Evolutionary conservation across 1,140 invertebrate genomes (phyloP), one percentile per base, ranked within the genome.

Genomic region (Heliconius hewitsoni): DNA sequence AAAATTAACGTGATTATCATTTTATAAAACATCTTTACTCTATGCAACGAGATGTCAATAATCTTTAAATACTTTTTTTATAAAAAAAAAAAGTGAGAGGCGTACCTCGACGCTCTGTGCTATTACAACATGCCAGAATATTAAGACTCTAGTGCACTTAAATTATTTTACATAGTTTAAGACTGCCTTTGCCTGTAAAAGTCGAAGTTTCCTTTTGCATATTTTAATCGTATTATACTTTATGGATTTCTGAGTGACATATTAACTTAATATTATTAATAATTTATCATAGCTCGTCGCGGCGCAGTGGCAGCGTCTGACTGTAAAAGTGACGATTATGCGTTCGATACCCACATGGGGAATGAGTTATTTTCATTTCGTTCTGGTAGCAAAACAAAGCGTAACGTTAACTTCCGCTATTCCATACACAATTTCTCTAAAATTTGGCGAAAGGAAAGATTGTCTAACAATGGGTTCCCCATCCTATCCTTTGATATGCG

Each of bases 41-140:
- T 77, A 30, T 77, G 76, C 70, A 71, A 37, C 30, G 70, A 77
- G 76, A 72, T 77, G 70, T 77, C 76, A 77, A 55, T 77, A 77
- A 77, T 77, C 70, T 27, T 77, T 77, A 77, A 46, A 72, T 72
- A 77, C 46, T 77, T 77, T 23, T 71, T 71, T 27, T 50, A 30
- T 13, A 66, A 55, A 27, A 30, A 23, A 23, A 23, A 52, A 77
- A 71, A 39, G 37, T 30, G 19, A 72, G 46, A 72, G 76, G 70
- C 39, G 75, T 52, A 70, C 76, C 23, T 50, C 46, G 75, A n/a
- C 75, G 70, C 60, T 76, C 75, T 39, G 34, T 72, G 75, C 76
- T 71, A 77, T 77, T 71, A 52, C 46, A 72, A 72, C 34, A 72
- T 72, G 37, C 16, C 71, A n/a, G 71, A 72, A 72, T 37, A 72